Base-by-base conservation (phyloP, 2,888 invertebrate genomes). In the Brachypterus glaber region DNA sequence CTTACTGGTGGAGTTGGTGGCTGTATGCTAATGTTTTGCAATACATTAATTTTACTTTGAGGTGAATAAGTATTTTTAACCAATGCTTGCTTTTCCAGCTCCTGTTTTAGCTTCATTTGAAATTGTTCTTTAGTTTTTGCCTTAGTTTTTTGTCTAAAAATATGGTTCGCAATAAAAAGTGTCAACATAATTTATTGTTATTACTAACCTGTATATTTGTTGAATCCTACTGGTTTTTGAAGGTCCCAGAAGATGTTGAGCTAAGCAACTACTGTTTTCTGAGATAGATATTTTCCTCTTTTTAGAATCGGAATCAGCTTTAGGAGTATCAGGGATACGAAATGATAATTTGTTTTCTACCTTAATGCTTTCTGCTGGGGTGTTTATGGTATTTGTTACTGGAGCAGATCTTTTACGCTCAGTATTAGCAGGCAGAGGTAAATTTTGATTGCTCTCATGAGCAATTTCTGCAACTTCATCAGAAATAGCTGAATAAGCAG, bases 401-500 rank as follows among this genome's bases (percentile, higher is more conserved):
- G 39, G 33, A 21, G 50, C 37, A 17, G 57, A 49, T 43, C 62
- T 52, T 55, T 65, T 67, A 30, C 64, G 52, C 45, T 63, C 67
- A 31, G 72, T 74, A 45, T 68, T 66, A 16, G 63, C 51, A 17
- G 72, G 69, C 39, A 62, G 54, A 30, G 73, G 69, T 51, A 76
- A 60, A 51, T 71, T 72, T 40, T 70, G 72, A 61, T 83, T 84
- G 50, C 76, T 77, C 50, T 72, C 72, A 43, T 72, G 73, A 33
- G 78, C 74, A 39, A 71, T 67, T 44, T 77, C 72, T 0, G 86
- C 84, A 35, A 80, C 76, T 60, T 79, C 82, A 63, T 89, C 88
- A 9, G 91, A 90, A 48, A 89, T 72, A 44, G 81, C 78, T 41
- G 86, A 82, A 59, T 86, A 84, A 25, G 82, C 82, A 4, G 90